Conservation (phyloP, 2,888 invertebrate genomes). For the Petrolisthes manimaculis region DNA sequence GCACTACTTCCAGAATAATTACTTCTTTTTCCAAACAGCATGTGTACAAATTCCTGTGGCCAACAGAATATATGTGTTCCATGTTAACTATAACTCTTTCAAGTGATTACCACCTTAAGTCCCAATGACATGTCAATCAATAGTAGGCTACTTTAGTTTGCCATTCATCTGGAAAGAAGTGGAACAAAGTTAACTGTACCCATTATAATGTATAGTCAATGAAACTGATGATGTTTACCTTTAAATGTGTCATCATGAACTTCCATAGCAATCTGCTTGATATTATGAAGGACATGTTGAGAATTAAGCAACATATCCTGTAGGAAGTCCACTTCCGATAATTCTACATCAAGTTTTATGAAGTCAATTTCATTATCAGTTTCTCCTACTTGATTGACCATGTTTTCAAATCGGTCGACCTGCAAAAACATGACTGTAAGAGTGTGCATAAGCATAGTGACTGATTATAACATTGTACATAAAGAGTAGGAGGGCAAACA, state of each 20-base stretch:
- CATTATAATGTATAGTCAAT: too few relatives aligned
- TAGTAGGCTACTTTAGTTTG: too few relatives aligned
- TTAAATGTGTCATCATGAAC: constrained; percentile 15
- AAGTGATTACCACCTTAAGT: too few relatives aligned
- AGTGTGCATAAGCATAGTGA: too few relatives aligned
- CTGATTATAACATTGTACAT: background rate
- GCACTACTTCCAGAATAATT: too few relatives aligned
- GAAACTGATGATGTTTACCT: background rate
- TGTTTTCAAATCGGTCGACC: constrained; percentile 29
- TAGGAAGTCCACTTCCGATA: constrained; percentile 31
- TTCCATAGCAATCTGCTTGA: constrained; percentile 32
- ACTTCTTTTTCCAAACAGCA: too few relatives aligned
- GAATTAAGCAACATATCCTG: constrained; percentile 21
- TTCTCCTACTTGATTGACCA: constrained; percentile 3
- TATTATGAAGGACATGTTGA: constrained; percentile 26
- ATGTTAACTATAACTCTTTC: too few relatives aligned
- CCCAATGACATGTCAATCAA: too few relatives aligned
- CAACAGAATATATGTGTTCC: too few relatives aligned
- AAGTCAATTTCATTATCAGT: constrained; percentile 10
- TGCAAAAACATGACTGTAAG: background rate
- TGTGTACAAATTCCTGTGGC: too few relatives aligned
- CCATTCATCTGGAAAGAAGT: too few relatives aligned
- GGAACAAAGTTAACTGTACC: too few relatives aligned
- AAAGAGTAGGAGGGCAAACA: background rate
- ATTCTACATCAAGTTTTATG: constrained; percentile 34